Conservation (phyloP, 2,888 invertebrate genomes). For the Tuta absoluta region DNA sequence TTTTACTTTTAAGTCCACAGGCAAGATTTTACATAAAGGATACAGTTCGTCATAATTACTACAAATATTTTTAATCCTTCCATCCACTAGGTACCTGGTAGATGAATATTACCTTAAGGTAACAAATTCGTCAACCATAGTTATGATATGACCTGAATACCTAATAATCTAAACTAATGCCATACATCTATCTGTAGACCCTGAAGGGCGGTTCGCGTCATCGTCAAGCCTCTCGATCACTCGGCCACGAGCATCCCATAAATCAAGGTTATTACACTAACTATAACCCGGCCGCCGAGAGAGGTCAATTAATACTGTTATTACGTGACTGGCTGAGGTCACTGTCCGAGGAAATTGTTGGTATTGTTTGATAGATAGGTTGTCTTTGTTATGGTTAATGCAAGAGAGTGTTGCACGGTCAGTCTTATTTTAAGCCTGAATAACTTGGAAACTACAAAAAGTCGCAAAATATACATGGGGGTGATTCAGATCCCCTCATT, state of each 20-base stretch:
- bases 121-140: too few relatives aligned
- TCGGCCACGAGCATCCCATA: conserved; percentile 49
- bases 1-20: too few relatives aligned
- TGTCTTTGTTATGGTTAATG: not conserved
- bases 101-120: too few relatives aligned
- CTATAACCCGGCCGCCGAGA: conserved; percentile 32
- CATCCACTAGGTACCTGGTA: too few relatives aligned
- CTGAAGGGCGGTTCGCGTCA: conserved; percentile 18
- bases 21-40: too few relatives aligned
- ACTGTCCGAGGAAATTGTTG: not conserved
- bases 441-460: too few relatives aligned
- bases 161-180: not conserved
- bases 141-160: too few relatives aligned
- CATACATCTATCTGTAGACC: conserved; percentile 2
- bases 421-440: too few relatives aligned
- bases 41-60: too few relatives aligned
- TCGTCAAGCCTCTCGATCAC: conserved; percentile 28
- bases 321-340: conserved; percentile 3
- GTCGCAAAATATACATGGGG: too few relatives aligned
- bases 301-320: conserved; percentile 34
- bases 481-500: too few relatives aligned
- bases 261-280: conserved; percentile 44
- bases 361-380: conserved; percentile 6
- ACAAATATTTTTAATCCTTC: too few relatives aligned
- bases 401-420: not conserved